Evolutionary conservation across 1,140 invertebrate species (phyloP).

Genomic region (Nylanderia fulva): DNA sequence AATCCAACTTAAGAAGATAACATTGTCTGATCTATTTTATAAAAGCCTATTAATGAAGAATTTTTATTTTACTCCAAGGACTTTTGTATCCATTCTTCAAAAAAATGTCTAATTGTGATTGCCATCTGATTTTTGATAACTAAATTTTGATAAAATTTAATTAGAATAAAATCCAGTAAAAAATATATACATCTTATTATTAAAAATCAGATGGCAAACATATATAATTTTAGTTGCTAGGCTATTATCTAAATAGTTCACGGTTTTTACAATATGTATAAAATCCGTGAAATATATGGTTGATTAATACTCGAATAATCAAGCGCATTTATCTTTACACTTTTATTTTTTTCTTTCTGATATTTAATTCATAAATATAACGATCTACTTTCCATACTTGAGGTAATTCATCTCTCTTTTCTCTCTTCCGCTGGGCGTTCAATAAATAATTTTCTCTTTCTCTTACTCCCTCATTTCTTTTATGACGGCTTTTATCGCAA

Average conservation of each 20-base stretch:
- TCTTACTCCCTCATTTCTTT: background rate
- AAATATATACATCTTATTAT: too few relatives aligned
- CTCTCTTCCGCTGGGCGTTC: background rate
- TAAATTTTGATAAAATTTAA: too few relatives aligned
- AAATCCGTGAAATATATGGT: background rate
- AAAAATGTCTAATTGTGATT: too few relatives aligned
- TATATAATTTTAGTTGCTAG: too few relatives aligned
- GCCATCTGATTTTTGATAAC: too few relatives aligned
- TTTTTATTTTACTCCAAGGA: background rate
- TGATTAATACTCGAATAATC: background rate
- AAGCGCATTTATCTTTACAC: background rate
- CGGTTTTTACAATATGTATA: too few relatives aligned
- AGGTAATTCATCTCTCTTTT: background rate
- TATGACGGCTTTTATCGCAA: conserved; percentile 39
- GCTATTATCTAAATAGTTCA: too few relatives aligned
- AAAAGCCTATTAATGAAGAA: background rate
- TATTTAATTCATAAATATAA: conserved; percentile 12
- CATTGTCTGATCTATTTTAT: background rate
- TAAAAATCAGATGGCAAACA: too few relatives aligned
- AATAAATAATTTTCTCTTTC: conserved; percentile 27
- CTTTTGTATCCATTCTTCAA: too few relatives aligned
- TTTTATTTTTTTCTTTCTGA: background rate
- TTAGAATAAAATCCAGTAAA: background rate
- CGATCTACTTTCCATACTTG: background rate
- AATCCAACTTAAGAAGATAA: background rate